phyloP scores from a whole-genome alignment of 2,113 vertebrate genomes.

The Perca fluviatilis region DNA sequence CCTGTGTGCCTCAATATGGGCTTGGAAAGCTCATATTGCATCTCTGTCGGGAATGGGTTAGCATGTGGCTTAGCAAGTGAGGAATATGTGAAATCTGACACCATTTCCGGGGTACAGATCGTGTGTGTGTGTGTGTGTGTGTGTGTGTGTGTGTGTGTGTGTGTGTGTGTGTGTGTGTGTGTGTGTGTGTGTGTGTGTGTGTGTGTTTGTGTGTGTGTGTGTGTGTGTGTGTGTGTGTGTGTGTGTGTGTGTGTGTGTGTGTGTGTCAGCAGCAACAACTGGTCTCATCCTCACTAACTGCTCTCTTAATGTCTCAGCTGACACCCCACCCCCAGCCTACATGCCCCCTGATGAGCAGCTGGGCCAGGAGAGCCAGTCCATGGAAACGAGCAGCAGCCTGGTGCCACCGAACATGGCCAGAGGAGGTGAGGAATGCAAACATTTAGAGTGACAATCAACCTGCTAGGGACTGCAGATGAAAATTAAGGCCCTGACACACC shows the following conservation, averaged over 20 bases:
- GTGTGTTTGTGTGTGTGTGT: too few species aligned
- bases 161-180: background rate
- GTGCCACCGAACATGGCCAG: conserved; percentile 91
- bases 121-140: conserved; percentile 33
- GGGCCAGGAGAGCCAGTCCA: conserved; percentile 94
- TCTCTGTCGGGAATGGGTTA: conserved; percentile 66
- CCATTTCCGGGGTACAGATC: conserved; percentile 66
- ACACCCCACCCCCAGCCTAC: conserved; percentile 98
- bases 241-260: conserved; percentile 16
- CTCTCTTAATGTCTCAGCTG: conserved; percentile 86
- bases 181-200: too few species aligned
- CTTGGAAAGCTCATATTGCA: conserved; percentile 60
- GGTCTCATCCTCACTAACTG: conserved; percentile 67
- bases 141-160: conserved; percentile 6
- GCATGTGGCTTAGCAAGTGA: conserved; percentile 68
- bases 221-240: background rate
- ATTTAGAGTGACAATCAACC: background rate
- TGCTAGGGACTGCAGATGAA: too few species aligned
- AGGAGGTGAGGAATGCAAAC: conserved; percentile 86
- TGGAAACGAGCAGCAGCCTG: conserved; percentile 95
- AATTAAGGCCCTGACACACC: too few species aligned
- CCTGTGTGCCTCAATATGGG: conserved; percentile 23
- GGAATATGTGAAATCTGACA: conserved; percentile 78
- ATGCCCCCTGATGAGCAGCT: conserved; percentile 98
- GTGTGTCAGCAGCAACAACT: conserved; percentile 76